Base-by-base conservation (phyloP, 2,797 vertebrate genomes). In the Morelia viridis region DNA sequence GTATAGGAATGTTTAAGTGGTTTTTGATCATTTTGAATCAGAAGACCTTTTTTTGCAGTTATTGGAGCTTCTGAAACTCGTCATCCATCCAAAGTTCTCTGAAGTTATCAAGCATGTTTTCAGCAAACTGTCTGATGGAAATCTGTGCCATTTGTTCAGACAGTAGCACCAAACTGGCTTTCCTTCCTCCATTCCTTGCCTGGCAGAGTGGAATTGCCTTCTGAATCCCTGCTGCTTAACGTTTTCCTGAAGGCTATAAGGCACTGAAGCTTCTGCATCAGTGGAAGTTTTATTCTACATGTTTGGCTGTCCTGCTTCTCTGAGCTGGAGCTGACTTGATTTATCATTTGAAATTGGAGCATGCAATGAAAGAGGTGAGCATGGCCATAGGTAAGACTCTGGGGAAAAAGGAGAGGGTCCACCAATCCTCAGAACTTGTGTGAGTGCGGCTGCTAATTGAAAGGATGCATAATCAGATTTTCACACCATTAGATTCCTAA, bases 21-120 rank as follows among this genome's bases (percentile, higher is more conserved):
- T 89, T 91, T 92, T 94, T 96, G 96, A 97, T 97, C 96, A 83
- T 96, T 93, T 94, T 92, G 96, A 97, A 95, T 96, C 83, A 17
- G 90, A 84, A 94, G 96, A 92, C 94, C 93, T 96, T 95, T 46
- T 24, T 97, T 96, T 94, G 96, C 95, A 92, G 95, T 94, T 97
- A 96, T 96, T 93, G 96, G 95, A 94, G 93, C 96, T 96, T 92
- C 85, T 93, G 93, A 89, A 96, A 94, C 93, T 85, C 35, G 26
- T 95, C 94, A 93, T 92, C 95, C 96, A 87, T 96, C 94, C 58
- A 96, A 95, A 87, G 92, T 88, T 96, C 96, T 95, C 96, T 92
- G 93, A 96, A 95, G 94, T 93, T 93, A 96, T 96, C 28, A 92
- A 92, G 94, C 91, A 56, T 94, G 8, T 89, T 92, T 88, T 92